A percentile compares a stretch with the other conserved stretches of the same genome.
Conservation (phyloP, 2,888 invertebrate genomes). For the Iselma pallidipennis region DNA sequence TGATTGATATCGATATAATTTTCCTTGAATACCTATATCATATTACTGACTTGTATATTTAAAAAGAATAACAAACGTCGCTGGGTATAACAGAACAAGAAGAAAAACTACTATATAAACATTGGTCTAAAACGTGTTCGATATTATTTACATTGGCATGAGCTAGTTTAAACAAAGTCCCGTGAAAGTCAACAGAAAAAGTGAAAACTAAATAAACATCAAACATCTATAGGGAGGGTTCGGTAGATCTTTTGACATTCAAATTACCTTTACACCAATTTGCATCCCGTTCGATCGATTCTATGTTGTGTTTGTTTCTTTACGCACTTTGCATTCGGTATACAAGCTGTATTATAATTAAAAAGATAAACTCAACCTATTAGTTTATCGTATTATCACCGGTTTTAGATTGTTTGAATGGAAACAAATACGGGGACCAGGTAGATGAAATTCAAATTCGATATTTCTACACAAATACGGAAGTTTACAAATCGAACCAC, state of each 20-base stretch:
- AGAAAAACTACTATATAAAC: slow-evolving; percentile 42
- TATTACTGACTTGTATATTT: slow-evolving; percentile 35
- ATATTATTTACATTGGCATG: slow-evolving; percentile 45
- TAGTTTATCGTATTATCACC: no score
- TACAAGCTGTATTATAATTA: no score
- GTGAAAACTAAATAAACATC: slow-evolving; percentile 43
- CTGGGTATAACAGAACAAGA: slow-evolving; percentile 23
- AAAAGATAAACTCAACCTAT: no score
- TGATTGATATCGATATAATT: no score
- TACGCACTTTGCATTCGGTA: no score
- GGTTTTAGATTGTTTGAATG: no score
- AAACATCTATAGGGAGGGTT: slow-evolving; percentile 18
- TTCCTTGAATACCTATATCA: slow-evolving; percentile 25
- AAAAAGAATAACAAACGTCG: slow-evolving; percentile 35
- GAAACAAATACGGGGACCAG: no score
- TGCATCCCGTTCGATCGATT: neutral
- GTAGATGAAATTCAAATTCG: no score
- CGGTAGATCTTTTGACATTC: slow-evolving; percentile 27
- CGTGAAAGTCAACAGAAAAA: slow-evolving; percentile 46
- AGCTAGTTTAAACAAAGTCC: slow-evolving; percentile 42
- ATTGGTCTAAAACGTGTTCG: slow-evolving; percentile 39
- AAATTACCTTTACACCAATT: slow-evolving; percentile 10
- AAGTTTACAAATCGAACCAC: no score
- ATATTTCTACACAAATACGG: no score
- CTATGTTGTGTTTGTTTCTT: no score